A percentile compares a stretch with the other conserved stretches of the same genome.
Evolutionary conservation across 2,888 invertebrate genomes (phyloP).

Genomic region (Deroplatys truncata): DNA sequence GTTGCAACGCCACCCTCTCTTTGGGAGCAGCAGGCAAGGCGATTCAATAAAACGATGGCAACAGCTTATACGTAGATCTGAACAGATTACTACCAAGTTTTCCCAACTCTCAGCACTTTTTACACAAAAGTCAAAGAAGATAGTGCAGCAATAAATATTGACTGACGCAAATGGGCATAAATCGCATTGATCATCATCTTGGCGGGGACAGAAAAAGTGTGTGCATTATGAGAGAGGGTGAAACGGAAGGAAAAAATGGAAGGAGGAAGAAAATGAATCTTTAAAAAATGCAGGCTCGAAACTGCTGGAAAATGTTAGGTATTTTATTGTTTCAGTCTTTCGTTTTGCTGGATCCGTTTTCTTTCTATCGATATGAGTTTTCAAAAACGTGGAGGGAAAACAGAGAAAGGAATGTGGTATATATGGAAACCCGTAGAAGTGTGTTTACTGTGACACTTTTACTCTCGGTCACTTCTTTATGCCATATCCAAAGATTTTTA

Average conservation of each 20-base stretch:
- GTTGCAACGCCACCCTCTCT: not conserved
- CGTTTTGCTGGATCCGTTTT: not conserved
- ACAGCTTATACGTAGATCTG: slow-evolving; percentile 29
- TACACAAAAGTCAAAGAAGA: slow-evolving; percentile 23
- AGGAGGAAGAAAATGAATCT: not conserved
- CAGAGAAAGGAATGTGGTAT: not conserved
- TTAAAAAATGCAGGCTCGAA: not conserved
- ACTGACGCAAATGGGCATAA: slow-evolving; percentile 32
- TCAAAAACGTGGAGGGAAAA: not conserved
- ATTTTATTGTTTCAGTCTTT: slow-evolving; percentile 20
- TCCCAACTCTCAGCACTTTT: slow-evolving; percentile 30
- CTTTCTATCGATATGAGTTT: not conserved
- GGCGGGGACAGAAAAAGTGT: not conserved
- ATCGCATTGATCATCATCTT: slow-evolving; percentile 27
- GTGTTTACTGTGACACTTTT: slow-evolving; percentile 14
- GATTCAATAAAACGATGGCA: slow-evolving; percentile 28
- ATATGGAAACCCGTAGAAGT: not conserved
- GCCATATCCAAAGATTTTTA: slow-evolving; percentile 8
- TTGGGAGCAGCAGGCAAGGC: not conserved
- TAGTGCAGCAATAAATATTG: slow-evolving; percentile 32
- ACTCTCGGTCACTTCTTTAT: slow-evolving; percentile 9
- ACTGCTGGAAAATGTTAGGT: slow-evolving; percentile 5
- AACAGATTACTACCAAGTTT: slow-evolving; percentile 28
- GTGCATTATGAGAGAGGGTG: not conserved
- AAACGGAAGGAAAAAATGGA: not conserved